Evolutionary conservation across 2,797 vertebrate genomes (phyloP).

Genomic region (Oreochromis mossambicus): DNA sequence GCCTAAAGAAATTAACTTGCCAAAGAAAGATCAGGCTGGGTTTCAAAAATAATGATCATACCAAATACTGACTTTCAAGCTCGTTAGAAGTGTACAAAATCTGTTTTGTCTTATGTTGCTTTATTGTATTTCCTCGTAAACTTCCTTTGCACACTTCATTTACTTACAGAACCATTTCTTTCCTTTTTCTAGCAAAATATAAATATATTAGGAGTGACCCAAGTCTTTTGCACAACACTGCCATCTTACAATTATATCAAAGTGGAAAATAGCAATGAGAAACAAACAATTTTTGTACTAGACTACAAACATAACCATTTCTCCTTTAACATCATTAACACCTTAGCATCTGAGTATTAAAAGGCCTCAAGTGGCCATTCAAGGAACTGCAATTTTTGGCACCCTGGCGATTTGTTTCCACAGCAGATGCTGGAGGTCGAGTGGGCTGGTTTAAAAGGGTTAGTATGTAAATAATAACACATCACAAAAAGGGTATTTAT

Average conservation of each 20-base stretch:
- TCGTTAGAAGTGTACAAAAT: not conserved
- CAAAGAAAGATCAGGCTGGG: not conserved
- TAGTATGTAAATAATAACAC: not conserved
- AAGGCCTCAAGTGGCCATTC: not conserved
- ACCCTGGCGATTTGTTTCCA: not conserved
- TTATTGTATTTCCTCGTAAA: not conserved
- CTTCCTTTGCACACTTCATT: not conserved
- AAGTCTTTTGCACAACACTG: not conserved
- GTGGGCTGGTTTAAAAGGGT: not conserved
- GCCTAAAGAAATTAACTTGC: not conserved
- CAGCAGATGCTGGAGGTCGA: not conserved
- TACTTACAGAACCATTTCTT: not conserved
- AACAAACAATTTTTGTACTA: not conserved
- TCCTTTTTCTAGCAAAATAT: not conserved
- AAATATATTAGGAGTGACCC: too few species aligned
- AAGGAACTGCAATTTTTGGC: not conserved
- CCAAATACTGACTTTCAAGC: not conserved
- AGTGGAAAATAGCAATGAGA: not conserved
- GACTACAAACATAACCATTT: not conserved
- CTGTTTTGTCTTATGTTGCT: not conserved
- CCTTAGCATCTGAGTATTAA: too few species aligned
- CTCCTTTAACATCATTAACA: not conserved
- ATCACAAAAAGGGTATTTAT: not conserved
- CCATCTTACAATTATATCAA: not conserved
- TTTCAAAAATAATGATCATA: not conserved